Conservation (phyloP, 2,797 vertebrate species). For the Argyrosomus regius region DNA sequence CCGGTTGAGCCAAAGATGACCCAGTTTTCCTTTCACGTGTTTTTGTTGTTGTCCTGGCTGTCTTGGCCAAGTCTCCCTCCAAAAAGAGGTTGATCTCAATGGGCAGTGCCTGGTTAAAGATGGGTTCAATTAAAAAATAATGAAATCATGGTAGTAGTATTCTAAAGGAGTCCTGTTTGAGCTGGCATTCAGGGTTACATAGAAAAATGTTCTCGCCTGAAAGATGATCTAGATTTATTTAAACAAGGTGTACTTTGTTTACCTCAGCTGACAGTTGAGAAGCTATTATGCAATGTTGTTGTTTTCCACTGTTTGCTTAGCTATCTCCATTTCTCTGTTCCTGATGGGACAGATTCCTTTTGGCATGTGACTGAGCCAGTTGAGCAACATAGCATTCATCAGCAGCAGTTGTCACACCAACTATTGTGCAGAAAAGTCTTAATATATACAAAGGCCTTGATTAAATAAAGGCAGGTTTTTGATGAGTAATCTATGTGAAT, state of each 20-base stretch:
- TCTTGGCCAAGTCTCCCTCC: no score
- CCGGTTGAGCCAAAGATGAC: background rate
- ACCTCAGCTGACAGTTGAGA: background rate
- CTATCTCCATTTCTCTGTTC: constrained; percentile 1
- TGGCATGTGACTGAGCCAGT: constrained; percentile 45
- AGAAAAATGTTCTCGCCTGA: no score
- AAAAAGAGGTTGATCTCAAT: no score
- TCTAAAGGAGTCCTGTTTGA: background rate
- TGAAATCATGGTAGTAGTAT: background rate
- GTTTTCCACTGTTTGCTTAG: background rate
- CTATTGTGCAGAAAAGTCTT: background rate
- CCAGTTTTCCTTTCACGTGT: background rate
- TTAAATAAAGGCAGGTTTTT: background rate
- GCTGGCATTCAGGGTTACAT: no score
- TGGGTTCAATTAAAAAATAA: no score
- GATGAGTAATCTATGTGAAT: constrained; percentile 11
- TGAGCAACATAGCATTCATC: constrained; percentile 30
- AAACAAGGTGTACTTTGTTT: background rate
- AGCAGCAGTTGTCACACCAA: background rate
- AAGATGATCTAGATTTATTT: background rate
- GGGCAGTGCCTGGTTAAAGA: no score
- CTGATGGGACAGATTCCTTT: constrained; percentile 33
- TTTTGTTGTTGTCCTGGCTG: no score
- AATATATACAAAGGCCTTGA: background rate
- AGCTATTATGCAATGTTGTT: constrained; percentile 3